phyloP scores from a whole-genome alignment of 2,113 vertebrate genomes.

The Gadus macrocephalus region DNA sequence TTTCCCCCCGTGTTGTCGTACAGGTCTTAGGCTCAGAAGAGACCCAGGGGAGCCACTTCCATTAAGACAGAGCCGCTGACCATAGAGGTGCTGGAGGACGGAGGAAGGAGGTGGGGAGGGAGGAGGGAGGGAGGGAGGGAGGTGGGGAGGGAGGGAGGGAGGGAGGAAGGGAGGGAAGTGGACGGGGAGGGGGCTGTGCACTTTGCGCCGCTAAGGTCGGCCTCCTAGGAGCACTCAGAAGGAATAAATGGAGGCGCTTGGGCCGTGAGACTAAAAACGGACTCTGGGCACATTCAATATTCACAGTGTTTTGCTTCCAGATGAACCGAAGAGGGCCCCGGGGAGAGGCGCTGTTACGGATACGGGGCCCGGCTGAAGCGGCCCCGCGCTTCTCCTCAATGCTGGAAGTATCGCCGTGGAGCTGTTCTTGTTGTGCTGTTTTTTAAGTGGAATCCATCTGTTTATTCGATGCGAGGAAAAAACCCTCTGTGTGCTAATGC shows the following conservation, averaged over 20 bases:
- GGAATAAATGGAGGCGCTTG: background rate
- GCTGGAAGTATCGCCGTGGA: too few species aligned
- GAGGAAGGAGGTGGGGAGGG: background rate
- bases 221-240: constrained; percentile 11
- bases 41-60: constrained; percentile 23
- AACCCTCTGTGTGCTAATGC: too few species aligned
- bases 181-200: constrained; percentile 22
- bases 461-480: too few species aligned
- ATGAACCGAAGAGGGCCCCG: constrained; percentile 1
- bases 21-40: background rate
- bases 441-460: too few species aligned
- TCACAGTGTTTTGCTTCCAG: constrained; percentile 7
- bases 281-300: constrained; percentile 23
- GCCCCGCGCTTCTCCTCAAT: background rate
- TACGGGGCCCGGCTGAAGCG: background rate
- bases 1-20: constrained; percentile 12
- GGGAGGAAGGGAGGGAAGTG: background rate
- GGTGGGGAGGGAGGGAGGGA: background rate
- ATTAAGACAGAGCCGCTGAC: constrained; percentile 21
- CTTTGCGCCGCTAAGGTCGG: constrained; percentile 33
- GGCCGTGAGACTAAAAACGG: background rate
- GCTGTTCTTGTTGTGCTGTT: too few species aligned
- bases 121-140: background rate
- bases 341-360: background rate
- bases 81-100: background rate